Evolutionary conservation across 1,140 invertebrate species (phyloP), one percentile per base, ranked within the genome.

Genomic region (Orius insidiosus): DNA sequence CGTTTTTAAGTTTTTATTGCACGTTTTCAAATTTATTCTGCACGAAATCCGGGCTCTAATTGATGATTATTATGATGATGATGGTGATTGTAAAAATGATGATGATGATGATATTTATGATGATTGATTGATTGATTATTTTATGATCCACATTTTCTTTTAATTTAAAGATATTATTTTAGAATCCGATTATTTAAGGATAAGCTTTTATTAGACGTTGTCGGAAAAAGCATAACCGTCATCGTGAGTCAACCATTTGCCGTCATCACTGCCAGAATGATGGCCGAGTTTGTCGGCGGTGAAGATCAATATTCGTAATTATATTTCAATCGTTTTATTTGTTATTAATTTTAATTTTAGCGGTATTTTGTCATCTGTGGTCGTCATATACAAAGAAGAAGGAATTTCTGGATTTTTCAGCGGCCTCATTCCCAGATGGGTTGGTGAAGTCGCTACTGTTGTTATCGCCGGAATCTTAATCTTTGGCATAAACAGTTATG

Each of bases 231-330:
- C 30, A 75, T 73, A 33, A 80, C 79, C 34, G 76, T 88, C 38
- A 63, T 87, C 47, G 72, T 78, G 9, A 82, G 83, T 46, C 85
- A 93, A 60, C 89, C 89, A 10, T 80, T 93, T 58, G 80, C 88
- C 63, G 85, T 89, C 24, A 79, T 87, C 44, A 75, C 82, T 14
- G 58, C 89, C 19, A 70, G 88, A 58, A 83, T 80, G 70, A 89
- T 92, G 82, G 85, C 85, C n/a, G 85, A 90, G 54, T 92, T 92
- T 70, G 73, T 92, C 52, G 88, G 87, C 13, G 71, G 77, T 57
- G 87, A 94, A 69, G 74, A 72, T 47, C 70, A 77, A 58, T 92
- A 92, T 60, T 68, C 58, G 72, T 83, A 69, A 65, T 61, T 47
- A 13, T 7, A 34, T 42, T 48, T 41, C 24, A 18, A 35, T 2